These are phyloP conservation scores for Neogale vison DNA, from an alignment of 2,113 vertebrate genomes.

Conservation along the genomic window DNA sequence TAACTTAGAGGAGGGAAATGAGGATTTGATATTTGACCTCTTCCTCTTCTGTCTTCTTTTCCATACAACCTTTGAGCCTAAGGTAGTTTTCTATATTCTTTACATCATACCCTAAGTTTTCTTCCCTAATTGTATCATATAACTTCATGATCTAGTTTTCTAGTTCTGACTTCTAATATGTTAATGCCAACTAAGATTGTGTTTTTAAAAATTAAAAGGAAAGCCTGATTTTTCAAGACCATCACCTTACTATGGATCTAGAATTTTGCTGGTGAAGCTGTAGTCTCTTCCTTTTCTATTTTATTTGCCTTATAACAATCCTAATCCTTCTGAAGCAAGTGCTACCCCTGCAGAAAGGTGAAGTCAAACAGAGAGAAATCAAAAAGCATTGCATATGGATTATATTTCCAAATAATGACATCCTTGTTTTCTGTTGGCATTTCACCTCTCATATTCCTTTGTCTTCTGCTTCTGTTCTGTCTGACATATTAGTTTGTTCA, in stretches of 20 bases:
- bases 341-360: not conserved
- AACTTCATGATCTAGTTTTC: not conserved
- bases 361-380: not conserved
- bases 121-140: not conserved
- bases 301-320: not conserved
- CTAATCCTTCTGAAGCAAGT: not conserved
- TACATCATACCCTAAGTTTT: not conserved
- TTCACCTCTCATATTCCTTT: not conserved
- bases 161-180: not conserved
- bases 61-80: not conserved
- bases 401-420: not conserved
- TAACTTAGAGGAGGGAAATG: not conserved
- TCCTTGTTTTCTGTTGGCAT: not conserved
- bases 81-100: not conserved
- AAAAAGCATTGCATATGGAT: not conserved
- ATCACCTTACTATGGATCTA: not conserved
- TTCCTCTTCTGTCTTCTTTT: not conserved
- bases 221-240: not conserved
- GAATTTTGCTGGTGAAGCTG: not conserved
- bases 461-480: not conserved
- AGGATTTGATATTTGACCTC: not conserved
- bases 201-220: not conserved
- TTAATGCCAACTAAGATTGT: not conserved
- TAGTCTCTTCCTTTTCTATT: not conserved
- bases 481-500: not conserved